A percentile compares a stretch with the other conserved stretches of the same genome.
Evolutionary conservation across 2,797 vertebrate genomes (phyloP).

Genomic region (Cirrhinus molitorella): DNA sequence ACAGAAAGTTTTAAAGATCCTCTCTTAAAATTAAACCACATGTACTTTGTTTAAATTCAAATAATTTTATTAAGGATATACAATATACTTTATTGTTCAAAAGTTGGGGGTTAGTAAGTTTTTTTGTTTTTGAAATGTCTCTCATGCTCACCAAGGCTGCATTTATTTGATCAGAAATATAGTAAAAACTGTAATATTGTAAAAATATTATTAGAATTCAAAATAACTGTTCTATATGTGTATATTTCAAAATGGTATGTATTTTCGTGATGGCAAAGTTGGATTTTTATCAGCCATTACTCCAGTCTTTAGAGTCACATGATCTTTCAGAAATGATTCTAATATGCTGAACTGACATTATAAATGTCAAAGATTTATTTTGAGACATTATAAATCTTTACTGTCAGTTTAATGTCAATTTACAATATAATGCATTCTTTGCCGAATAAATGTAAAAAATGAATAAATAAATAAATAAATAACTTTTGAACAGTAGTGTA

Average conservation of each 20-base stretch:
- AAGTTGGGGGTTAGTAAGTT: neutral
- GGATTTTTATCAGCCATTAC: neutral
- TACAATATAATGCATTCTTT: neutral
- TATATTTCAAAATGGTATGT: neutral
- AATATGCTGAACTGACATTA: neutral
- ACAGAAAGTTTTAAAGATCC: neutral
- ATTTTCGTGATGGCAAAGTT: neutral
- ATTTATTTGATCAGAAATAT: neutral
- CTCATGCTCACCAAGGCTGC: neutral
- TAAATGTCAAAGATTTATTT: too few relatives aligned
- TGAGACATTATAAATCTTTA: neutral
- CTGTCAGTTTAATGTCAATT: neutral
- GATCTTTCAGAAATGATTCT: neutral
- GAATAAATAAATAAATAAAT: too few relatives aligned
- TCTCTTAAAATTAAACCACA: neutral
- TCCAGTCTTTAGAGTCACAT: neutral
- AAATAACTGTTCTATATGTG: neutral
- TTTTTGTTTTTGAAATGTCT: neutral
- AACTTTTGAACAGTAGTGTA: too few relatives aligned
- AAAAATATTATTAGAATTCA: neutral
- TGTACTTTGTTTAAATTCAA: neutral
- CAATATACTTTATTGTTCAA: neutral
- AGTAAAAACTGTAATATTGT: neutral
- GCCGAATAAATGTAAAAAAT: neutral
- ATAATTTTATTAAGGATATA: neutral